These are phyloP conservation scores for Drosophila acutilabella DNA, from an alignment of 2,888 invertebrate species.

Conservation along the genomic window DNA sequence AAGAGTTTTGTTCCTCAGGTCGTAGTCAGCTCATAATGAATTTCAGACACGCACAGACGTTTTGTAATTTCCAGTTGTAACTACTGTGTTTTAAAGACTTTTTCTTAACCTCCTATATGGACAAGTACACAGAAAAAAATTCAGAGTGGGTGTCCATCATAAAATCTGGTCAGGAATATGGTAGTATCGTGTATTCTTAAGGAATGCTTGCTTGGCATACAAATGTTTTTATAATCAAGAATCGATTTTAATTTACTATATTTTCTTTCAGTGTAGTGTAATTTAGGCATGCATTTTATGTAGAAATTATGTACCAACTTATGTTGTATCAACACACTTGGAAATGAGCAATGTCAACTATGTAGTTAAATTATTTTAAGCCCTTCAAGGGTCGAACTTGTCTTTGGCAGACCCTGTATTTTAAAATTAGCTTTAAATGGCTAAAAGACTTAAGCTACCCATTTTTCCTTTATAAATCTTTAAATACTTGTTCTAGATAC, in stretches of 20 bases:
- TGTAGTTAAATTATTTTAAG: slow-evolving; percentile 43
- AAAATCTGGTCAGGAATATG: too few species aligned
- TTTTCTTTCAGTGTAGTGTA: neutral
- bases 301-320: neutral
- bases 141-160: too few species aligned
- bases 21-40: slow-evolving; percentile 73
- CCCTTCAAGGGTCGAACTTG: too few species aligned
- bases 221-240: too few species aligned
- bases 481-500: neutral
- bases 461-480: neutral
- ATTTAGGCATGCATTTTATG: slow-evolving; percentile 14
- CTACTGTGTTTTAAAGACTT: slow-evolving; percentile 71
- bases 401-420: neutral
- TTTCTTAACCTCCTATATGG: slow-evolving; percentile 47
- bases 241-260: too few species aligned
- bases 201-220: too few species aligned
- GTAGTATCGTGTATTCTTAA: too few species aligned
- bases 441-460: too few species aligned
- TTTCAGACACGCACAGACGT: slow-evolving; percentile 83
- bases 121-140: slow-evolving; percentile 20
- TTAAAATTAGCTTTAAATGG: too few species aligned
- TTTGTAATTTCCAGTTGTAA: slow-evolving; percentile 81
- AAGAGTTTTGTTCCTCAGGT: slow-evolving; percentile 32
- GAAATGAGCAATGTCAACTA: slow-evolving; percentile 58
- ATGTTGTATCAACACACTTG: neutral